Evolutionary conservation across 2,888 invertebrate genomes (phyloP).

Genomic region (Argyresthia goedartella): DNA sequence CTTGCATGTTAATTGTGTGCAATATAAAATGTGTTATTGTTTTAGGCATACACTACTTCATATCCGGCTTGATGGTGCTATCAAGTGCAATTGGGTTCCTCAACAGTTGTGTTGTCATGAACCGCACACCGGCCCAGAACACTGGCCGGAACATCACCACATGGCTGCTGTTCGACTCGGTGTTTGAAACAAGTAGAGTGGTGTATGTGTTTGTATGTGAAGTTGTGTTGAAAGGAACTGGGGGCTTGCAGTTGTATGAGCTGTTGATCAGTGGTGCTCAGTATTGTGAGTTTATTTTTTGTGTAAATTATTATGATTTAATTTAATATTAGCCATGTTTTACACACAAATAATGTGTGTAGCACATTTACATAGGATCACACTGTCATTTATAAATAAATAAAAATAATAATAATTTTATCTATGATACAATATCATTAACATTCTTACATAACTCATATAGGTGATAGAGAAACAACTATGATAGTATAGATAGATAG

Average conservation of each 20-base stretch:
- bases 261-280: slow-evolving; percentile 46
- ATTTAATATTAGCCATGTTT: too few species aligned
- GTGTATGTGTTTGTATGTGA: slow-evolving; percentile 53
- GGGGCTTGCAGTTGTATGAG: slow-evolving; percentile 43
- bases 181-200: slow-evolving; percentile 54
- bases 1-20: too few species aligned
- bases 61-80: slow-evolving; percentile 42
- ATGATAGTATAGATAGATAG: too few species aligned
- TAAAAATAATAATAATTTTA: too few species aligned
- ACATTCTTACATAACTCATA: too few species aligned
- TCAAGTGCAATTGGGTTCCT: slow-evolving; percentile 48
- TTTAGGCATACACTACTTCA: slow-evolving; percentile 50
- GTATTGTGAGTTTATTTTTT: slow-evolving; percentile 37
- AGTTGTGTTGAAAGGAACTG: slow-evolving; percentile 41
- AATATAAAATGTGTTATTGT: too few species aligned
- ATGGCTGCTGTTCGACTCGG: slow-evolving; percentile 52
- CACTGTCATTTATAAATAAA: too few species aligned
- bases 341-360: too few species aligned
- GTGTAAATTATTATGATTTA: not conserved
- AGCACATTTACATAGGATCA: too few species aligned
- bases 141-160: slow-evolving; percentile 42
- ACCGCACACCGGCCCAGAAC: slow-evolving; percentile 32
- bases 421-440: too few species aligned
- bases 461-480: too few species aligned
- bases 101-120: slow-evolving; percentile 48